Percentiles rank a stretch among this genome's conserved stretches.
phyloP scores from a whole-genome alignment of 2,113 vertebrate species.

The Aythya baeri region DNA sequence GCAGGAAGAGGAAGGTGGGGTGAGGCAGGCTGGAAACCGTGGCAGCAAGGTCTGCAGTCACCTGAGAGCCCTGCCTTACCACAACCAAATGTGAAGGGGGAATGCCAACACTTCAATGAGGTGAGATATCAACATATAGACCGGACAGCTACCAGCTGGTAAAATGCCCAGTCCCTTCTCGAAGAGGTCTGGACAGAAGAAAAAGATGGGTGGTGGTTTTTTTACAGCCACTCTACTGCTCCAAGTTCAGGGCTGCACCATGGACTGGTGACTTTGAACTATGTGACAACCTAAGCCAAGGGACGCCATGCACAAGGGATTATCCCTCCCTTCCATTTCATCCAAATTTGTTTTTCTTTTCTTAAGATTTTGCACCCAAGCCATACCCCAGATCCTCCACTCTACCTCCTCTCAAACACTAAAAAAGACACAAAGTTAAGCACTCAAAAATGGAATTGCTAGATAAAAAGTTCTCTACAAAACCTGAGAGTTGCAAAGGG shows the following conservation, averaged over 20 bases:
- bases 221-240: background rate
- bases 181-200: background rate
- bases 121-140: background rate
- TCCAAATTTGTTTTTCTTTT: background rate
- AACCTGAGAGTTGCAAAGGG: background rate
- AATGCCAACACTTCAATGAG: background rate
- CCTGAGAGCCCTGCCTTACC: background rate
- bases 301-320: fast-evolving
- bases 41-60: background rate
- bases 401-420: background rate
- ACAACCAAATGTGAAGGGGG: too few species aligned
- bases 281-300: background rate
- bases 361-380: background rate
- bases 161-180: background rate
- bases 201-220: background rate
- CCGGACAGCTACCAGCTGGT: background rate
- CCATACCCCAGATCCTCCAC: background rate
- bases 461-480: background rate
- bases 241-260: background rate
- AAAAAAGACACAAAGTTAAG: background rate
- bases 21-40: background rate
- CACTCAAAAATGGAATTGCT: background rate
- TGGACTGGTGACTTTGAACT: background rate
- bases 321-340: background rate
- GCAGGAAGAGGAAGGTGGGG: background rate